phyloP scores from a whole-genome alignment of 2,113 vertebrate genomes.

The Oncorhynchus gorbuscha region DNA sequence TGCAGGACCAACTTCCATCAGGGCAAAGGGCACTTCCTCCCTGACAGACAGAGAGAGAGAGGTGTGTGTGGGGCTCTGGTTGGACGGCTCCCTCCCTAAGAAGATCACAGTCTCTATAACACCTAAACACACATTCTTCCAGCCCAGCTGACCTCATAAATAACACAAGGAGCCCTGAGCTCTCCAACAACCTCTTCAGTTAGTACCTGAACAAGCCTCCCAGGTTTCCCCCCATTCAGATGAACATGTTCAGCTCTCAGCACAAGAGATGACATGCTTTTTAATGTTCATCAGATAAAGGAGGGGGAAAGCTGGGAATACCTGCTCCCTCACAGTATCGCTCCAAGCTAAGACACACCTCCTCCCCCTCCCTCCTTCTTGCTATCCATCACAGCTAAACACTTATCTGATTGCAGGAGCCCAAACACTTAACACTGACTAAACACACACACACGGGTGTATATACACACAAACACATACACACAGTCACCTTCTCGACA shows the following conservation, averaged over 20 bases:
- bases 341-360: conserved; percentile 29
- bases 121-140: conserved; percentile 47
- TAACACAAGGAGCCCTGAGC: conserved; percentile 39
- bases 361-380: background rate
- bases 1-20: conserved; percentile 34
- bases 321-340: conserved; percentile 45
- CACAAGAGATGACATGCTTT: conserved; percentile 64
- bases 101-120: conserved; percentile 52
- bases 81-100: conserved; percentile 49
- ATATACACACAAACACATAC: background rate
- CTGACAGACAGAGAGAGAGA: conserved; percentile 30
- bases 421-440: conserved; percentile 3
- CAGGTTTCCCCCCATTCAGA: conserved; percentile 40
- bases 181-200: background rate
- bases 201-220: background rate
- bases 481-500: background rate
- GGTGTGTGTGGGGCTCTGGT: conserved; percentile 3
- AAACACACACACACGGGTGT: conserved; percentile 1
- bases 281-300: conserved; percentile 45
- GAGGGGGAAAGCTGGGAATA: conserved; percentile 53
- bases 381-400: conserved; percentile 22
- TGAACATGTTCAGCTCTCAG: conserved; percentile 53
- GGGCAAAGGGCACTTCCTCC: background rate
- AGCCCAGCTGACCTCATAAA: conserved; percentile 66
- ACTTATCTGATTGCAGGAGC: conserved; percentile 42